A percentile compares a stretch with the other conserved stretches of the same genome.
Evolutionary conservation across 2,888 invertebrate genomes (phyloP).

Genomic region (Cecidostiba fungosa): DNA sequence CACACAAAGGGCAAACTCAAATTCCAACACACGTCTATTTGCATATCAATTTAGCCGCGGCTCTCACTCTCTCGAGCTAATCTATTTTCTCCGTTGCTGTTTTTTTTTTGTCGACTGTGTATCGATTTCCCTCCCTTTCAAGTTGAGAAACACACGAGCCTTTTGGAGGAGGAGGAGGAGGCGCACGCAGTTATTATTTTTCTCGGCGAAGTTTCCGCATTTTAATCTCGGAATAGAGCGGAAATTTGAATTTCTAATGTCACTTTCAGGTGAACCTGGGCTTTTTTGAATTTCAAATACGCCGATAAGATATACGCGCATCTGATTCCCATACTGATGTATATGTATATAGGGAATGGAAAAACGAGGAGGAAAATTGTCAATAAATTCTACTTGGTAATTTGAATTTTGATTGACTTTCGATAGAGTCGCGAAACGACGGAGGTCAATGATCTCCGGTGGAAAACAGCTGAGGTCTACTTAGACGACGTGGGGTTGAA

Average conservation of each 20-base stretch:
- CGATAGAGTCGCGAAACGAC: not conserved
- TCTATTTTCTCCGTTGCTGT: not conserved
- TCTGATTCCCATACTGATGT: not conserved
- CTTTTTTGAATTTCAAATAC: constrained; percentile 51
- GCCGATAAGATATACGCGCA: not conserved
- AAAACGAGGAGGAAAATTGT: not conserved
- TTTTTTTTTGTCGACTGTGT: not conserved
- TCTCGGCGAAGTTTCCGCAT: constrained; percentile 30
- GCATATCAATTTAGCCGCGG: constrained; percentile 35
- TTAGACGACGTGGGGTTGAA: not conserved
- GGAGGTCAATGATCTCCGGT: not conserved
- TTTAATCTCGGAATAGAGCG: constrained; percentile 43
- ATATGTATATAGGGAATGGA: not conserved
- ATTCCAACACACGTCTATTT: constrained; percentile 29
- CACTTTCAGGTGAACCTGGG: not conserved
- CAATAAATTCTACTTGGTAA: not conserved
- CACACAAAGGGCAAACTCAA: not conserved
- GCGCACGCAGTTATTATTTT: not conserved
- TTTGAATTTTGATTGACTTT: not conserved
- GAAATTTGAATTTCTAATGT: constrained; percentile 60
- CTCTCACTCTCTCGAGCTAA: not conserved
- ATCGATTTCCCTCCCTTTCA: constrained; percentile 39
- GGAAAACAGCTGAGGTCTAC: constrained; percentile 10
- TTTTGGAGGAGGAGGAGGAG: not conserved
- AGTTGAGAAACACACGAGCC: not conserved